Percentiles rank a stretch among this genome's conserved stretches.
Evolutionary conservation across 1,140 invertebrate species (phyloP).

Genomic region (Heliconius melpomene): DNA sequence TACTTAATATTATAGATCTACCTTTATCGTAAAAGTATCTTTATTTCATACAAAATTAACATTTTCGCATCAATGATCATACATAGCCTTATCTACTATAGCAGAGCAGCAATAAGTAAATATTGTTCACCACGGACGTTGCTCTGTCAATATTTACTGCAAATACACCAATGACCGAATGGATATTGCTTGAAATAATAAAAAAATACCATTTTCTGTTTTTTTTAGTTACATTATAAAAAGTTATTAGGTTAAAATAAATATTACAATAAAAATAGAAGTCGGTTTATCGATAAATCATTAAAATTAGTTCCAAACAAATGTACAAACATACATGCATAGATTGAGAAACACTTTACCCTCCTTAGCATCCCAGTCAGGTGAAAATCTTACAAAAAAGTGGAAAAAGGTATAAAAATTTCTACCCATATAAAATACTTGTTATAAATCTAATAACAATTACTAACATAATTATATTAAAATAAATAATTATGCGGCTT

Average conservation of each 20-base stretch:
- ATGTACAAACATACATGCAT: too few relatives aligned
- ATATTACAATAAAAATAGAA: too few relatives aligned
- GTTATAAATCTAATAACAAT: background rate
- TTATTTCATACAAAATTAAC: background rate
- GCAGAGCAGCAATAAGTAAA: background rate
- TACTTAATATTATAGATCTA: too few relatives aligned
- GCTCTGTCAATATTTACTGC: background rate
- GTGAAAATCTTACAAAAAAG: too few relatives aligned
- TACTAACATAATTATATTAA: background rate
- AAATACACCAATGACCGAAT: background rate
- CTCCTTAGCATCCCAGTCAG: too few relatives aligned
- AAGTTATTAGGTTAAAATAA: too few relatives aligned
- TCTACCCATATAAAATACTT: too few relatives aligned
- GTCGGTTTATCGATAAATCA: too few relatives aligned
- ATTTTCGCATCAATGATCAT: background rate
- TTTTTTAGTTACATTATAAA: background rate
- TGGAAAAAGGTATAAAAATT: too few relatives aligned
- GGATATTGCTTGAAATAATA: background rate
- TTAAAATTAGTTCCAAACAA: too few relatives aligned
- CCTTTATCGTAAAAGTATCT: background rate
- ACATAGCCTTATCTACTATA: background rate
- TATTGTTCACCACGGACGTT: background rate
- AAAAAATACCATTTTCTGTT: background rate
- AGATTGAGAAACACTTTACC: too few relatives aligned
- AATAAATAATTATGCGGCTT: background rate